Percentiles rank a stretch among this genome's conserved stretches.
Evolutionary conservation across 2,888 invertebrate genomes (phyloP).

Genomic region (Papilio demoleus): DNA sequence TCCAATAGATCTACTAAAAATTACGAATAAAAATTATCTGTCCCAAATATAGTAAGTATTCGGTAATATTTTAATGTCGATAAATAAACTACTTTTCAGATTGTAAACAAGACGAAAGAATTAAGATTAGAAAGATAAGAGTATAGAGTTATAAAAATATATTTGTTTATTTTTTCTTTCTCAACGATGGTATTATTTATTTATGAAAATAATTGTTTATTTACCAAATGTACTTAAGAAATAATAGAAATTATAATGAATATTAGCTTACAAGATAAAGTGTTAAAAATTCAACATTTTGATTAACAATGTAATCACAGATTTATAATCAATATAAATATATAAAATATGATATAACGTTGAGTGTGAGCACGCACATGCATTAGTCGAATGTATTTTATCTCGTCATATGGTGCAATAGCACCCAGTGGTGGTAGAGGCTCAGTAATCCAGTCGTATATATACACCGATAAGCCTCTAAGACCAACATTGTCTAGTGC

Average conservation of each 20-base stretch:
- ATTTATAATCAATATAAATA: neutral
- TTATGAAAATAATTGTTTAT: neutral
- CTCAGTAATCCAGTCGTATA: constrained; percentile 65
- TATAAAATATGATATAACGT: constrained; percentile 38
- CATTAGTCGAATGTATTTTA: constrained; percentile 73
- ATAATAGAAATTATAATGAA: neutral
- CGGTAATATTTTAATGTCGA: too few relatives aligned
- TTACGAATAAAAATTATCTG: too few relatives aligned
- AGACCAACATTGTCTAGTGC: constrained; percentile 79
- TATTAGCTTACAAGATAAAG: neutral
- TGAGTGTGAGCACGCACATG: constrained; percentile 61
- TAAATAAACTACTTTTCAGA: too few relatives aligned
- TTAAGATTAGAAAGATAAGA: too few relatives aligned
- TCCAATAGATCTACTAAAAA: too few relatives aligned
- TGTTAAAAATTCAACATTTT: neutral
- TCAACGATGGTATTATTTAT: too few relatives aligned
- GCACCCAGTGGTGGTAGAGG: constrained; percentile 73
- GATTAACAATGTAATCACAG: neutral
- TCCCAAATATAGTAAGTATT: too few relatives aligned
- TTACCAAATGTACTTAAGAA: neutral
- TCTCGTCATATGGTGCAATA: constrained; percentile 75
- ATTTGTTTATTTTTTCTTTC: too few relatives aligned
- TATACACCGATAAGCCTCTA: constrained; percentile 76
- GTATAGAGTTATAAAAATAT: too few relatives aligned
- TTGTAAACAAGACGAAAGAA: too few relatives aligned